phyloP scores from a whole-genome alignment of 2,797 vertebrate genomes.

The Syndactyla subalaris region DNA sequence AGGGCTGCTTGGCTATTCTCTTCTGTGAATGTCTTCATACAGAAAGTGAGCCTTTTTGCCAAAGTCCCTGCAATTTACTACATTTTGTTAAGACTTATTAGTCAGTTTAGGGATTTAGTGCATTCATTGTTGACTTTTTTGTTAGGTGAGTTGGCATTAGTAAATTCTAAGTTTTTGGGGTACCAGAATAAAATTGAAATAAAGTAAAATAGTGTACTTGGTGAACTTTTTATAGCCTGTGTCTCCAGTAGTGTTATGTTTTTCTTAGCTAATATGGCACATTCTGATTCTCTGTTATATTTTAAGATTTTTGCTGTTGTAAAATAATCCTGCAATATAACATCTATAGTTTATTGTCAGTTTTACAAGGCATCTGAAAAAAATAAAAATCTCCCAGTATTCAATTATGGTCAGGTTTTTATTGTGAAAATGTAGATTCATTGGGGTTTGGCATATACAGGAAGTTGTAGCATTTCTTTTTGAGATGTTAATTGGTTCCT shows the following conservation, averaged over 20 bases:
- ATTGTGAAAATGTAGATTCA: not conserved
- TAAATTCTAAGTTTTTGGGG: not conserved
- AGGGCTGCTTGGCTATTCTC: not conserved
- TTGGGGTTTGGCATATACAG: not conserved
- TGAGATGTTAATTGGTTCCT: not conserved
- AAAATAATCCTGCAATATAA: not conserved
- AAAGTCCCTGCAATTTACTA: not conserved
- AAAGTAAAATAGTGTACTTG: not conserved
- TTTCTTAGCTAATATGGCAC: not conserved
- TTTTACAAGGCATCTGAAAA: not conserved
- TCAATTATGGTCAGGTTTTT: not conserved
- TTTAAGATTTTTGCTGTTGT: not conserved
- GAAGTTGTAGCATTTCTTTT: not conserved
- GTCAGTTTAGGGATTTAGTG: not conserved
- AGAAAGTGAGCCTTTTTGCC: not conserved
- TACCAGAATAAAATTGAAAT: not conserved
- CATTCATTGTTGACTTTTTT: not conserved
- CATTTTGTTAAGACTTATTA: not conserved
- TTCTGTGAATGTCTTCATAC: not conserved
- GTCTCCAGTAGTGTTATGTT: not conserved
- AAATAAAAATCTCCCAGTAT: accelerated
- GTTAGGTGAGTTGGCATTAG: not conserved
- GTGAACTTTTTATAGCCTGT: not conserved
- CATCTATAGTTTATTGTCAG: not conserved
- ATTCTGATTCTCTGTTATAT: not conserved